These are phyloP conservation scores for Excalfactoria chinensis DNA, from an alignment of 2,113 vertebrate genomes.

Conservation along the genomic window DNA sequence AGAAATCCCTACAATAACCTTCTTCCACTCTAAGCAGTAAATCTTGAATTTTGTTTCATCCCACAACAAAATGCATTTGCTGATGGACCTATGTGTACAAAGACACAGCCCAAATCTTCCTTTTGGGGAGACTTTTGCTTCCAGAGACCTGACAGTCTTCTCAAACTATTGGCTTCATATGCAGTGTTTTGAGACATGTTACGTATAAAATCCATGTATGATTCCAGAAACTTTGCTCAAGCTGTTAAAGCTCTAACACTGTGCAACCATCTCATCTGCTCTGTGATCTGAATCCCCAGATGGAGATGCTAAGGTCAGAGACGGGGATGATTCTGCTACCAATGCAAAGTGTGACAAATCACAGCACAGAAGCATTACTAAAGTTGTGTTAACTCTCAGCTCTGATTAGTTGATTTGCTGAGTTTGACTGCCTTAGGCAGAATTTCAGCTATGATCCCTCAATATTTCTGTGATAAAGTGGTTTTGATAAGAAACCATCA, in stretches of 20 bases:
- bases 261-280: neutral
- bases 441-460: neutral
- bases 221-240: neutral
- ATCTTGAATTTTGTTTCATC: neutral
- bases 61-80: neutral
- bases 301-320: conserved; percentile 12
- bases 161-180: neutral
- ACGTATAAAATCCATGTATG: neutral
- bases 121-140: neutral
- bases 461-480: neutral
- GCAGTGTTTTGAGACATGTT: neutral
- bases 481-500: neutral
- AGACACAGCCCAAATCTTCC: neutral
- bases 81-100: neutral
- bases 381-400: neutral
- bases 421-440: neutral
- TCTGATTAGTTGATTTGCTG: neutral
- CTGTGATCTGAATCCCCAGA: conserved; percentile 7
- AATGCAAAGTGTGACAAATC: conserved; percentile 24
- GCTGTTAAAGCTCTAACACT: neutral
- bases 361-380: neutral
- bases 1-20: neutral
- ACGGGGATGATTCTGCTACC: neutral
- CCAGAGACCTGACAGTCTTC: neutral
- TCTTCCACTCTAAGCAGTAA: neutral